A percentile compares a stretch with the other conserved stretches of the same genome.
Evolutionary conservation across 2,888 invertebrate genomes (phyloP).

Genomic region (Lottia scabra): DNA sequence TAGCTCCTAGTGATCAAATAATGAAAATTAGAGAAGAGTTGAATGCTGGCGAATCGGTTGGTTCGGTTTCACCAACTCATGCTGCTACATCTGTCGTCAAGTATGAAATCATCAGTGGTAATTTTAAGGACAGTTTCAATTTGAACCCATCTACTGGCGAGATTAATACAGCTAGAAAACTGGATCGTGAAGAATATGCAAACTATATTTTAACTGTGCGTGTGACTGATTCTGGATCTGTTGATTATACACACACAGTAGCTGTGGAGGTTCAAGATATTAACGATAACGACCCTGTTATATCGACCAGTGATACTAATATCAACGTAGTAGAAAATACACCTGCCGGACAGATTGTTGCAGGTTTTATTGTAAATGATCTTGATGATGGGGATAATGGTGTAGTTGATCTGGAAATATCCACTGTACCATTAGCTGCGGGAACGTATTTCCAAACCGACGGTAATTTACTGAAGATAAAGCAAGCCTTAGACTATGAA

Average conservation of each 20-base stretch:
- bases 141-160: slow-evolving; percentile 29
- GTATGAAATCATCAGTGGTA: slow-evolving; percentile 40
- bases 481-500: slow-evolving; percentile 33
- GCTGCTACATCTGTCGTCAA: slow-evolving; percentile 21
- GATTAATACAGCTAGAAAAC: slow-evolving; percentile 23
- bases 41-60: slow-evolving; percentile 26
- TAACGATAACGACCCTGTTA: slow-evolving; percentile 49
- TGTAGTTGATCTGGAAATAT: slow-evolving; percentile 31
- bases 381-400: slow-evolving; percentile 43
- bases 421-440: slow-evolving; percentile 11
- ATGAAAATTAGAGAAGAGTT: slow-evolving; percentile 40
- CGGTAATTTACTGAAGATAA: slow-evolving; percentile 31
- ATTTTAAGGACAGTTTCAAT: slow-evolving; percentile 36
- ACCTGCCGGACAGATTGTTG: slow-evolving; percentile 39
- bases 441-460: slow-evolving; percentile 29
- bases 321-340: slow-evolving; percentile 41
- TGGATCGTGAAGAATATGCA: slow-evolving; percentile 35
- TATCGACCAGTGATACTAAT: slow-evolving; percentile 29
- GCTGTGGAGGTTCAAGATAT: slow-evolving; percentile 41
- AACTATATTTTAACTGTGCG: slow-evolving; percentile 33
- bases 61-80: slow-evolving; percentile 30
- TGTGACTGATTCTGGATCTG: slow-evolving; percentile 23
- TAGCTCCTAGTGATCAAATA: slow-evolving; percentile 28
- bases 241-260: slow-evolving; percentile 30
- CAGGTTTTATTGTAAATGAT: slow-evolving; percentile 41